Conservation (phyloP, 2,113 vertebrate genomes). For the Hirundichthys speculiger region DNA sequence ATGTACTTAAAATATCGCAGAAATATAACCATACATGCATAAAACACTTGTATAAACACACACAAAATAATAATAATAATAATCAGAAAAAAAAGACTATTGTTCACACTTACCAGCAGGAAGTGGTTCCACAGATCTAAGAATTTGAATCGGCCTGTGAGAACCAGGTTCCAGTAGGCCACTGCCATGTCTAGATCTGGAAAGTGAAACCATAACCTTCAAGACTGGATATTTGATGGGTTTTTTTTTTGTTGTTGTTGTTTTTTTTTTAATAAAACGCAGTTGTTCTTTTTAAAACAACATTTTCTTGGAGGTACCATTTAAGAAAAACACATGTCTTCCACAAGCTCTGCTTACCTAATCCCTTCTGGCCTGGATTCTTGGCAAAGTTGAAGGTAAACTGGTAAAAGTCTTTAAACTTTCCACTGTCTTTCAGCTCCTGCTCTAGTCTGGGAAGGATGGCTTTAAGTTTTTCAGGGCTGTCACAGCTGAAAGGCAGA, state of each 20-base stretch:
- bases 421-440: slow-evolving; percentile 90
- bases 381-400: slow-evolving; percentile 97
- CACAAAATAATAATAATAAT: neutral
- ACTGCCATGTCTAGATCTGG: slow-evolving; percentile 96
- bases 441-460: slow-evolving; percentile 91
- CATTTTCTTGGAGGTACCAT: neutral
- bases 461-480: slow-evolving; percentile 89
- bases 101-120: slow-evolving; percentile 86
- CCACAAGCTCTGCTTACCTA: slow-evolving; percentile 82
- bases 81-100: neutral
- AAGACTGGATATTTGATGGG: neutral
- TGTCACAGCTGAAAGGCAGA: slow-evolving; percentile 87
- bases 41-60: neutral
- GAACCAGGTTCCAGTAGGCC: slow-evolving; percentile 96
- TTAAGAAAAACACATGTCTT: neutral
- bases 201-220: neutral
- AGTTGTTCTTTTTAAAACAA: neutral
- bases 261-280: too few species aligned
- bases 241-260: too few species aligned
- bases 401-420: slow-evolving; percentile 97
- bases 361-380: slow-evolving; percentile 96
- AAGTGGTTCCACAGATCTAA: slow-evolving; percentile 97
- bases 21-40: neutral
- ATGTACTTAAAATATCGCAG: too few species aligned
- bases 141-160: slow-evolving; percentile 95